These are phyloP conservation scores for Amyelois transitella DNA, from an alignment of 1,140 invertebrate genomes.

Conservation along the genomic window DNA sequence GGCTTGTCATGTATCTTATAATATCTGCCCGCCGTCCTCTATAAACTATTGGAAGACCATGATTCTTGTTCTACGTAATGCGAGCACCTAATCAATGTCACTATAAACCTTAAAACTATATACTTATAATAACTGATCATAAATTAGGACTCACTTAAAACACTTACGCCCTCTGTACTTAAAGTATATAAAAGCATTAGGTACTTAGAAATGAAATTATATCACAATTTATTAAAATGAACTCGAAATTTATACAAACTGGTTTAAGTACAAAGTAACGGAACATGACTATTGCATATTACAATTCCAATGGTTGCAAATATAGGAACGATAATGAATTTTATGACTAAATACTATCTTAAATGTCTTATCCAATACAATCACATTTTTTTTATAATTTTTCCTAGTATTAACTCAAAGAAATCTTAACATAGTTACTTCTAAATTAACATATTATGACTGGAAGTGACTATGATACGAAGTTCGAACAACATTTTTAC, in stretches of 20 bases:
- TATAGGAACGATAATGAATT: slow-evolving; percentile 53
- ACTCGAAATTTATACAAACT: slow-evolving; percentile 22
- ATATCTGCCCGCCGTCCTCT: slow-evolving; percentile 15
- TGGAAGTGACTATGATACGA: slow-evolving; percentile 71
- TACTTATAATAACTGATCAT: background rate
- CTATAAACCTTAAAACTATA: background rate
- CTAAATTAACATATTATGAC: slow-evolving; percentile 71
- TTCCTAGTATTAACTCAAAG: slow-evolving; percentile 35
- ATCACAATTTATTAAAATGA: slow-evolving; percentile 54
- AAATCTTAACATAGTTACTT: slow-evolving; percentile 45
- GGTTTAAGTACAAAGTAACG: slow-evolving; percentile 62
- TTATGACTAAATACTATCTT: slow-evolving; percentile 35
- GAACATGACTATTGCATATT: slow-evolving; percentile 48
- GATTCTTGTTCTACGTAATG: background rate
- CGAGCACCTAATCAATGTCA: background rate
- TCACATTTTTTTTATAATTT: slow-evolving; percentile 57
- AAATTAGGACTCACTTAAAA: background rate
- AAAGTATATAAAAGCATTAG: slow-evolving; percentile 27
- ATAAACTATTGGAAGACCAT: slow-evolving; percentile 51
- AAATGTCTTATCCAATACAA: slow-evolving; percentile 46
- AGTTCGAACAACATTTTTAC: slow-evolving; percentile 55
- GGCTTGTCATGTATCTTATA: slow-evolving; percentile 19
- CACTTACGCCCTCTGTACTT: slow-evolving; percentile 43
- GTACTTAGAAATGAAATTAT: slow-evolving; percentile 51
- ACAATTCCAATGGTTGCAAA: slow-evolving; percentile 41